Percentiles rank a stretch among this genome's conserved stretches.
These are phyloP conservation scores for Dreissena polymorpha DNA, from an alignment of 1,140 invertebrate genomes.

Conservation along the genomic window DNA sequence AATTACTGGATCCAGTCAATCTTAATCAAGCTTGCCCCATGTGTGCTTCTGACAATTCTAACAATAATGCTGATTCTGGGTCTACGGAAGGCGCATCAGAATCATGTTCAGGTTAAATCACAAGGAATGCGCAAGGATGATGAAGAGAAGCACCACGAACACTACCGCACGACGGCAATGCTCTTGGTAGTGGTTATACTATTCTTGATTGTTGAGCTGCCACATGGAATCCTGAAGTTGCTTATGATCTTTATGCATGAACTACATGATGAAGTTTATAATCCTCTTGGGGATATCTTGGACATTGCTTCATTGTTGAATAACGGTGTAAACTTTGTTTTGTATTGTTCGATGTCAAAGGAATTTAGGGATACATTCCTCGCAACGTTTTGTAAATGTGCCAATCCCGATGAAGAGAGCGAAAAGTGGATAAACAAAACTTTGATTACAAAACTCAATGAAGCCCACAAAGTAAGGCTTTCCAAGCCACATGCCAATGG, in stretches of 20 bases:
- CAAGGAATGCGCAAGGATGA: constrained; percentile 73
- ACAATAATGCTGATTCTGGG: constrained; percentile 79
- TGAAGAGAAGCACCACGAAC: constrained; percentile 78
- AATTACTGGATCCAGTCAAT: constrained; percentile 78
- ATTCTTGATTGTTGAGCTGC: constrained; percentile 93
- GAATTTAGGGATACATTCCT: constrained; percentile 51
- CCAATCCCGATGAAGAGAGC: background rate
- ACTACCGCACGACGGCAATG: constrained; percentile 94
- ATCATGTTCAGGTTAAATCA: constrained; percentile 74
- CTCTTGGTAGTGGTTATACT: constrained; percentile 91
- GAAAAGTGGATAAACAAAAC: too few relatives aligned
- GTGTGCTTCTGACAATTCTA: constrained; percentile 79
- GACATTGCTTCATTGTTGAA: constrained; percentile 94
- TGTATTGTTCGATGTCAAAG: constrained; percentile 92
- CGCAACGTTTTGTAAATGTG: constrained; percentile 45
- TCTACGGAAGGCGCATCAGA: constrained; percentile 79
- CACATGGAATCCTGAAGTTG: constrained; percentile 81
- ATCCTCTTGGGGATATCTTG: constrained; percentile 90
- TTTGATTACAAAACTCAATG: too few relatives aligned
- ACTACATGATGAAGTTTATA: constrained; percentile 76
- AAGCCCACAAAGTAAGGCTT: too few relatives aligned
- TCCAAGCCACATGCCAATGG: too few relatives aligned
- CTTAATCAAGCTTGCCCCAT: constrained; percentile 79
- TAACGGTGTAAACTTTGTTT: constrained; percentile 93
- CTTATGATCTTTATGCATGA: constrained; percentile 62